phyloP scores from a whole-genome alignment of 2,888 invertebrate species.

The Ashinkailepas kermadecensis region DNA sequence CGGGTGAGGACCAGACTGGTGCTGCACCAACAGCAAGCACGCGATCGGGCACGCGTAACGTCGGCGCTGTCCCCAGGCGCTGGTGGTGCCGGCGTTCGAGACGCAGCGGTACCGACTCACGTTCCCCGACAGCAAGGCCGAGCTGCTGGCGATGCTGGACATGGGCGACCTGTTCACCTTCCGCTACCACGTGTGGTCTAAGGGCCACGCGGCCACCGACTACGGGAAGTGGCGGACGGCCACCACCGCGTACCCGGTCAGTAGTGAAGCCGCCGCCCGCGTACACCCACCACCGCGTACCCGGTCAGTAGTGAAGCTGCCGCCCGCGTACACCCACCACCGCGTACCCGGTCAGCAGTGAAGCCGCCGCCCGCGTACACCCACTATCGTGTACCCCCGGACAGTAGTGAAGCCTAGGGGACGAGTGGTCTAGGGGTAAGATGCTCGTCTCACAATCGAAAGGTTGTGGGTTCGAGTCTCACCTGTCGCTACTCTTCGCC shows the following conservation, averaged over 20 bases:
- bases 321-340: too few species aligned
- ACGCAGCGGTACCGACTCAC: slow-evolving; percentile 69
- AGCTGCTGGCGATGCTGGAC: slow-evolving; percentile 63
- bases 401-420: too few species aligned
- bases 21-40: not conserved
- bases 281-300: too few species aligned
- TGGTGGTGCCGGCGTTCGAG: slow-evolving; percentile 80
- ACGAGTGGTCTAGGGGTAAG: too few species aligned
- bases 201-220: slow-evolving; percentile 79
- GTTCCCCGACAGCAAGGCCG: slow-evolving; percentile 69
- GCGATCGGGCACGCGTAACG: not conserved
- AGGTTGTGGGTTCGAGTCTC: too few species aligned
- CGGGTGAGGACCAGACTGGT: too few species aligned
- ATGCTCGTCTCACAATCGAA: too few species aligned
- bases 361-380: too few species aligned
- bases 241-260: slow-evolving; percentile 62
- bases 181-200: slow-evolving; percentile 76
- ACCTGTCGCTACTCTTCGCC: too few species aligned
- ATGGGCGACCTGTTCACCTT: slow-evolving; percentile 72
- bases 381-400: too few species aligned
- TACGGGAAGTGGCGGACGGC: slow-evolving; percentile 72
- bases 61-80: slow-evolving; percentile 27
- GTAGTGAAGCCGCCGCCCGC: not conserved
- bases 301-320: too few species aligned
- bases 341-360: too few species aligned